These are phyloP conservation scores for Galeopsomyia nigrocyanea DNA, from an alignment of 2,888 invertebrate genomes.

Conservation along the genomic window DNA sequence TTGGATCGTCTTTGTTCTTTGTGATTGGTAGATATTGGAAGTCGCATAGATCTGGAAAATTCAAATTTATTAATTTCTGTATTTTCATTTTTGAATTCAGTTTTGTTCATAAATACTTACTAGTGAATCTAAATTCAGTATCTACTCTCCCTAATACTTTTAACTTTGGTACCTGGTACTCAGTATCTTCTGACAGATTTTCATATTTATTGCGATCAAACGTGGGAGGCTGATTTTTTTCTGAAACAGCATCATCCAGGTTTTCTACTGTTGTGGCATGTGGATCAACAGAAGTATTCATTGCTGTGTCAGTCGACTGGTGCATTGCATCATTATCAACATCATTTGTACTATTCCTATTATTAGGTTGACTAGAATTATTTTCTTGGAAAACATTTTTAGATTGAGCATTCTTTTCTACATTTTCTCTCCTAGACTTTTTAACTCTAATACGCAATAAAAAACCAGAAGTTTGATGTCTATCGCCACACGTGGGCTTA, in stretches of 20 bases:
- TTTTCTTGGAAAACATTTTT: background rate
- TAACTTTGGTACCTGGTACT: constrained; percentile 65
- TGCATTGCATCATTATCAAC: constrained; percentile 15
- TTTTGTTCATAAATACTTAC: constrained; percentile 67
- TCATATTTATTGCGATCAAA: constrained; percentile 55
- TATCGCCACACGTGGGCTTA: constrained; percentile 83
- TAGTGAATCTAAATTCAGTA: constrained; percentile 76
- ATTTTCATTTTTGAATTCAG: constrained; percentile 2
- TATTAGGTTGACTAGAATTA: constrained; percentile 29
- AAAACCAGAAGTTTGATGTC: constrained; percentile 77
- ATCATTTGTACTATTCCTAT: constrained; percentile 15
- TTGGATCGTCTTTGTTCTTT: constrained; percentile 65
- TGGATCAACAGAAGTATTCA: constrained; percentile 31
- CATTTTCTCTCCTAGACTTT: constrained; percentile 67
- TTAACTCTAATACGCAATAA: constrained; percentile 80
- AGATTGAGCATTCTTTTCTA: constrained; percentile 25
- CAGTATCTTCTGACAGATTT: constrained; percentile 64
- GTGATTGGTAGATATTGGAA: constrained; percentile 91
- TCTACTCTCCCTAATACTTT: constrained; percentile 75
- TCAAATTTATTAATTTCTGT: constrained; percentile 20
- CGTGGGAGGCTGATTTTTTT: constrained; percentile 48
- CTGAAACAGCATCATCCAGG: constrained; percentile 13
- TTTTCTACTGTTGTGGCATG: constrained; percentile 2
- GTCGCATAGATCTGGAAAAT: constrained; percentile 83
- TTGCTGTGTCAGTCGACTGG: constrained; percentile 36